Evolutionary conservation across 2,797 vertebrate species (phyloP), one percentile per base, ranked within the genome.

Genomic region (Geotrypetes seraphini): DNA sequence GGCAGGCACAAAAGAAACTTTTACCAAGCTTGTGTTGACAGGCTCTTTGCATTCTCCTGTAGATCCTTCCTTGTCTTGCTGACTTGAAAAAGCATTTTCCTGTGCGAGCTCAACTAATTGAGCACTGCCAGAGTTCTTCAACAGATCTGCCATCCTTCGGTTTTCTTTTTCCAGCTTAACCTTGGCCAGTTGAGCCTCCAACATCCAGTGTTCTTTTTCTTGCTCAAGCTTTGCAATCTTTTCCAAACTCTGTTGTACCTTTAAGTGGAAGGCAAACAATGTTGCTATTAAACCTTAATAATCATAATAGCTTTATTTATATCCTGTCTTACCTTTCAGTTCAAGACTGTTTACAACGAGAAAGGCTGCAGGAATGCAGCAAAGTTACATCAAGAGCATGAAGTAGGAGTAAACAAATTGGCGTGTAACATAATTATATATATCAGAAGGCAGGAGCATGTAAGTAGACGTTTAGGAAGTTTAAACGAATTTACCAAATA

Each of bases 191-290:
- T 98, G 93, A 21, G 92, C 91, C 73, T 99, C 96, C 54, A 99
- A 71, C 71, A 98, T 91, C 96, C 96, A 99, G 63, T 97, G 95
- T 37, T 98, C 96, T 63, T 96, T 98, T 73, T 99, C 96, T 67
- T 99, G 96, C 61, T 99, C 95, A 63, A 99, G 76, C 40, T 91
- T 91, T 25, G 87, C 76, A 25, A 99, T 96, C 75, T 98, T 98
- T 73, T 97, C 92, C 72, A 89, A 89, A 73, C 88, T 96, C 70
- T 96, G 94, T 46, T 91, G 89, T 43, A 99, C 93, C 94, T 99
- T n/a, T n/a, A n/a, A n/a, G n/a, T n/a, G n/a, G n/a, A n/a, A n/a
- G 22, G 7, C 6, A n/a, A 20, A n/a, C n/a, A n/a, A n/a, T n/a
- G n/a, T n/a, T n/a, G n/a, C n/a, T n/a, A n/a, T n/a, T n/a, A 6